phyloP scores from a whole-genome alignment of 2,888 invertebrate species.

The Ornithoptera priamus region DNA sequence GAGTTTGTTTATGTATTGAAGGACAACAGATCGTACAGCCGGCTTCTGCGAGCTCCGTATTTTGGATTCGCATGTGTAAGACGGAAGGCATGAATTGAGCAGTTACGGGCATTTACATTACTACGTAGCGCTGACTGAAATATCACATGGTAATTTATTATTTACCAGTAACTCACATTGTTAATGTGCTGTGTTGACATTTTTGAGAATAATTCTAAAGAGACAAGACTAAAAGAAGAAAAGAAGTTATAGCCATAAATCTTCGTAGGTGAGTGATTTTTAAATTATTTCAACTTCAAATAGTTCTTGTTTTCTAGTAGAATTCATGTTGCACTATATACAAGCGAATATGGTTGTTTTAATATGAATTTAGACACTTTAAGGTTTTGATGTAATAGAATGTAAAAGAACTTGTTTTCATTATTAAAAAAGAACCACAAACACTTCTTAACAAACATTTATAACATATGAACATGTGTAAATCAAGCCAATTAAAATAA shows the following conservation, averaged over 20 bases:
- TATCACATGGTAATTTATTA: constrained; percentile 27
- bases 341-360: background rate
- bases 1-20: constrained; percentile 78
- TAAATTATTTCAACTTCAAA: constrained; percentile 1
- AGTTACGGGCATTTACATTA: constrained; percentile 44
- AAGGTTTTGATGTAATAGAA: too few species aligned
- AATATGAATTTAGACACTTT: background rate
- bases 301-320: background rate
- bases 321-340: background rate
- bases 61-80: constrained; percentile 56
- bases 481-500: too few species aligned
- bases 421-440: too few species aligned
- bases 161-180: constrained; percentile 36
- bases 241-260: background rate
- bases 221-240: background rate
- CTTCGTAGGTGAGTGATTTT: background rate
- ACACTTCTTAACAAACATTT: too few species aligned
- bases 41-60: constrained; percentile 62
- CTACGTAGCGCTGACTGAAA: constrained; percentile 35
- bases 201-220: constrained; percentile 32
- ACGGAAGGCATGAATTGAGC: constrained; percentile 62
- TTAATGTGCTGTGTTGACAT: constrained; percentile 60
- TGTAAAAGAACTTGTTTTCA: too few species aligned
- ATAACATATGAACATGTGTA: too few species aligned
- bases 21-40: constrained; percentile 77